Evolutionary conservation across 2,113 vertebrate genomes (phyloP).

Genomic region (Regulus satrapa): DNA sequence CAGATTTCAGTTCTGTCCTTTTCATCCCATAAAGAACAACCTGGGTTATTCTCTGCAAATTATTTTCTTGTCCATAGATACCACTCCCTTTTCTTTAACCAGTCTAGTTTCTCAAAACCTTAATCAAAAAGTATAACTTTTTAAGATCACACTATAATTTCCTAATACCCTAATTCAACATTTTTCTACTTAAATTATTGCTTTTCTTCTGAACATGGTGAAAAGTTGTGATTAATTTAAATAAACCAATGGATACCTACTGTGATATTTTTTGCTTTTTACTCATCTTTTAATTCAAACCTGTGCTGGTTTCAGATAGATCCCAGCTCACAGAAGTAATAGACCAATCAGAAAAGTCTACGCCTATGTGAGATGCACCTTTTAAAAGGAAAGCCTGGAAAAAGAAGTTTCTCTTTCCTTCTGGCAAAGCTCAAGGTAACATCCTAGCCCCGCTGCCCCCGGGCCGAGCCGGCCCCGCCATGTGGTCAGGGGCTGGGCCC

Average conservation of each 20-base stretch:
- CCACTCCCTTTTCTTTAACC: background rate
- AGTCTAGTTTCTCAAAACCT: background rate
- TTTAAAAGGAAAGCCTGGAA: too few species aligned
- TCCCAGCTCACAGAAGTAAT: too few species aligned
- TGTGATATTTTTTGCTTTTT: background rate
- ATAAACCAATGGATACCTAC: background rate
- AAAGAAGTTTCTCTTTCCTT: too few species aligned
- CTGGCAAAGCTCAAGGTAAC: too few species aligned
- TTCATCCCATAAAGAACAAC: background rate
- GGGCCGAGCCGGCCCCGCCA: too few species aligned
- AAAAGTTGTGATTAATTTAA: background rate
- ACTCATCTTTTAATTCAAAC: background rate
- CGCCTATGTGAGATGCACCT: too few species aligned
- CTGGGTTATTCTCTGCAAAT: background rate
- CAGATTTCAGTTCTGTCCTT: background rate
- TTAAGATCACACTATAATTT: background rate
- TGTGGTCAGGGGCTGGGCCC: too few species aligned
- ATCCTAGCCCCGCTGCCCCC: too few species aligned
- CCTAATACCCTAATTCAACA: background rate
- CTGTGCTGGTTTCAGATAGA: too few species aligned
- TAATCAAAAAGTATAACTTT: background rate
- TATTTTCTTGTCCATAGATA: background rate
- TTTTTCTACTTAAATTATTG: background rate
- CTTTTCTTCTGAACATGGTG: background rate
- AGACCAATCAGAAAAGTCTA: too few species aligned